phyloP scores from a whole-genome alignment of 2,888 invertebrate species.

The Callyntrura guangdongensis region DNA sequence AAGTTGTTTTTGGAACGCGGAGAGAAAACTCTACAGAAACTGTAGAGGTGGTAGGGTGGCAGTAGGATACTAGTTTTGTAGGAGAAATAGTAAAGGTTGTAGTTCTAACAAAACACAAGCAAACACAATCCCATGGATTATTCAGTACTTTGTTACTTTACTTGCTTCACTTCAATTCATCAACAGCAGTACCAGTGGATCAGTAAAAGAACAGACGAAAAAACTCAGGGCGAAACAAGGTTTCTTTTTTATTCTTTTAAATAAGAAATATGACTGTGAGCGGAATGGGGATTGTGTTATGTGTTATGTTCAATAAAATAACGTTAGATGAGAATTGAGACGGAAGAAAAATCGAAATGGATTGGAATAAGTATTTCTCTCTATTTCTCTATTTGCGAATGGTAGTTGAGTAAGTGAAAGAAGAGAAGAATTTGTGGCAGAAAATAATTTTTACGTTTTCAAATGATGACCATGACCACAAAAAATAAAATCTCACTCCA shows the following conservation, averaged over 20 bases:
- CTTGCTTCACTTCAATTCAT: slow-evolving; percentile 52
- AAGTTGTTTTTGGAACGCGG: neutral
- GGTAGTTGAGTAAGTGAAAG: neutral
- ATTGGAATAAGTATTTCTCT: neutral
- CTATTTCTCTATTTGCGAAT: neutral
- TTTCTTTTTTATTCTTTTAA: neutral
- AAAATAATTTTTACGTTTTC: neutral
- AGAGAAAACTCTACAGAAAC: neutral
- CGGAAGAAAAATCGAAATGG: neutral
- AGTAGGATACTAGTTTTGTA: neutral
- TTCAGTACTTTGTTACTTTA: slow-evolving; percentile 52
- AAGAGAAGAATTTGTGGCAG: neutral
- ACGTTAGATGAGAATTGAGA: slow-evolving; percentile 1
- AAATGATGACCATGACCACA: neutral
- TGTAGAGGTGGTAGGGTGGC: neutral
- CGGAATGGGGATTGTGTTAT: slow-evolving; percentile 20
- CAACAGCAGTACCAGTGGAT: slow-evolving; percentile 10
- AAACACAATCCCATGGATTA: slow-evolving; percentile 54
- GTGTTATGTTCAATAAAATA: slow-evolving; percentile 16
- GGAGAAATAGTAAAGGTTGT: neutral
- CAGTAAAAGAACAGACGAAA: neutral
- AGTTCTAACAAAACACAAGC: neutral
- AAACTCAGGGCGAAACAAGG: neutral
- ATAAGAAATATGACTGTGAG: slow-evolving; percentile 23
- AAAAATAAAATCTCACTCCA: neutral